Evolutionary conservation across 2,888 invertebrate genomes (phyloP).

Genomic region (Drosophila putrida): DNA sequence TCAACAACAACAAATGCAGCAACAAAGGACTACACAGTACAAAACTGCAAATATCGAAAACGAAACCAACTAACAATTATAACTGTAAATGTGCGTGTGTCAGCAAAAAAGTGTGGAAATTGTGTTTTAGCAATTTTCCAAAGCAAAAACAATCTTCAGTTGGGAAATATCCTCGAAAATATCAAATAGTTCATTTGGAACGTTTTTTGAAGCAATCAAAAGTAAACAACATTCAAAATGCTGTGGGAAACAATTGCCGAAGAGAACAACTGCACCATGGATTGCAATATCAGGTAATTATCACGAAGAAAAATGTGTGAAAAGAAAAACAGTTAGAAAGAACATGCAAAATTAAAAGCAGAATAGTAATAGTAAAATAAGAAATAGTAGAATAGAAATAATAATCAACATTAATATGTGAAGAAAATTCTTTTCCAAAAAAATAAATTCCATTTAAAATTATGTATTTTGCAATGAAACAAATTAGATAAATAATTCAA

Average conservation of each 20-base stretch:
- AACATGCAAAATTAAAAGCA: too few relatives aligned
- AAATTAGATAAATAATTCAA: conserved; percentile 39
- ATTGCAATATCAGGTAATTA: conserved; percentile 85
- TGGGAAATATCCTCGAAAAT: conserved; percentile 31
- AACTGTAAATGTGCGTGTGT: conserved; percentile 61
- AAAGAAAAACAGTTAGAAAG: too few relatives aligned
- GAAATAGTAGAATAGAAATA: too few relatives aligned
- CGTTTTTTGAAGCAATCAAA: conserved; percentile 14
- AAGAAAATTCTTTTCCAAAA: too few relatives aligned
- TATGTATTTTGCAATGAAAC: neutral
- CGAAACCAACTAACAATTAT: conserved; percentile 39
- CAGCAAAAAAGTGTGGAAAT: conserved; percentile 61
- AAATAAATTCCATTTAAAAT: too few relatives aligned
- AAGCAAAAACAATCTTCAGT: conserved; percentile 20
- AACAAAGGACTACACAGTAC: conserved; percentile 63
- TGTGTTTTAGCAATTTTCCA: conserved; percentile 83
- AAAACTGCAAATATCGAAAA: conserved; percentile 35
- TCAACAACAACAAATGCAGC: conserved; percentile 42
- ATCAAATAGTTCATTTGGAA: conserved; percentile 32
- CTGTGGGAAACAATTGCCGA: conserved; percentile 85
- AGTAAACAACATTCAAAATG: conserved; percentile 73
- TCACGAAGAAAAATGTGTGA: conserved; percentile 26
- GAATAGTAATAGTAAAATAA: too few relatives aligned
- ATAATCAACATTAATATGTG: too few relatives aligned
- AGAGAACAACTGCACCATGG: conserved; percentile 83